Evolutionary conservation across 2,797 vertebrate species (phyloP).

Genomic region (Tapera naevia): DNA sequence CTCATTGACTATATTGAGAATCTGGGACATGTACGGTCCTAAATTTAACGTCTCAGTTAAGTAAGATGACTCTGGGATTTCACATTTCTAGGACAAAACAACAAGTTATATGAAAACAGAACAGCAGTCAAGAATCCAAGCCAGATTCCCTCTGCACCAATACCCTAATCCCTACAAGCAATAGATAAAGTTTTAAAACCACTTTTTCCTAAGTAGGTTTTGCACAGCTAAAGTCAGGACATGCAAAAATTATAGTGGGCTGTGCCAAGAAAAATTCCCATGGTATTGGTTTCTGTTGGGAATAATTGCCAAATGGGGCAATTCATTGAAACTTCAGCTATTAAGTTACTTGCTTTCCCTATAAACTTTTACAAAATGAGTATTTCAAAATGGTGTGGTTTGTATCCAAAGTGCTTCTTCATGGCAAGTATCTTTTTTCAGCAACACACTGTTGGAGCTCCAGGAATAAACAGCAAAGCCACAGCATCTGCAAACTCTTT

Average conservation of each 20-base stretch:
- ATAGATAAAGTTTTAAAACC: neutral
- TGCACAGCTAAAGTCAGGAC: neutral
- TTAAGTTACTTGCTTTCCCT: neutral
- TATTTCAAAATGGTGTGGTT: neutral
- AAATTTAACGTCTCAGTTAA: constrained; percentile 53
- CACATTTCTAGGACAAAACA: constrained; percentile 45
- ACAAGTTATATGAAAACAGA: neutral
- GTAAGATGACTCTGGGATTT: constrained; percentile 20
- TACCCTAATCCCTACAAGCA: neutral
- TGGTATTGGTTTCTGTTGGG: neutral
- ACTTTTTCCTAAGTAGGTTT: neutral
- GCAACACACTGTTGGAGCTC: neutral
- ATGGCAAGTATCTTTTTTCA: neutral
- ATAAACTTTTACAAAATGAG: neutral
- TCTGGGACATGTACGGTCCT: constrained; percentile 35
- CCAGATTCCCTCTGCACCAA: neutral
- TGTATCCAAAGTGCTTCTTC: neutral
- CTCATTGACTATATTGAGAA: constrained; percentile 50
- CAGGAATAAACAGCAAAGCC: neutral
- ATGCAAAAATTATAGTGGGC: neutral
- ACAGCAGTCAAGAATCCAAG: neutral
- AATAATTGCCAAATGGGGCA: neutral
- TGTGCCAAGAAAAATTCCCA: neutral
- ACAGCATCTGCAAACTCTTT: neutral
- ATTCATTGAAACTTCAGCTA: neutral